Evolutionary conservation across 2,888 invertebrate species (phyloP).

Genomic region (Caenorhabditis afra): DNA sequence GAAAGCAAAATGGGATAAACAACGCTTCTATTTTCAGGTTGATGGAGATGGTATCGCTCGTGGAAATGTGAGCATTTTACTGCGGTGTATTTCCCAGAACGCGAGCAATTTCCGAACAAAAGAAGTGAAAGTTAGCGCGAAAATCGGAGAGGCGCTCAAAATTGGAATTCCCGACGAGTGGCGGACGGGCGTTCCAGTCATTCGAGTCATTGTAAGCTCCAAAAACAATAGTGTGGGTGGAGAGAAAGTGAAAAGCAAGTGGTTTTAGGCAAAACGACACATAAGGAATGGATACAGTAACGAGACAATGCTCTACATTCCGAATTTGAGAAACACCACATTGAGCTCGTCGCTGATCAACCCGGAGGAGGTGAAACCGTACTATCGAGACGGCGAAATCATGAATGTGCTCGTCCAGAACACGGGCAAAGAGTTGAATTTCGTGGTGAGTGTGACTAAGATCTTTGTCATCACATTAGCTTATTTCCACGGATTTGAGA

Average conservation of each 20-base stretch:
- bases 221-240: not conserved
- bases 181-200: conserved; percentile 37
- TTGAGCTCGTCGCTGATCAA: conserved; percentile 21
- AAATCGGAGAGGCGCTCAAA: conserved; percentile 48
- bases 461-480: not conserved
- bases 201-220: conserved; percentile 49
- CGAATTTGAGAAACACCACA: conserved; percentile 37
- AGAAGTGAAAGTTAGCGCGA: conserved; percentile 45
- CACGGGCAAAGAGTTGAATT: conserved; percentile 30
- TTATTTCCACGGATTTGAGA: not conserved
- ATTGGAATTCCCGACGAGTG: conserved; percentile 56
- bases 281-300: conserved; percentile 44
- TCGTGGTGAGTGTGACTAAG: conserved; percentile 37
- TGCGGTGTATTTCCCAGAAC: conserved; percentile 36
- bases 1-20: conserved; percentile 4
- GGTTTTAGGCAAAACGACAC: conserved; percentile 41
- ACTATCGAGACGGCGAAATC: conserved; percentile 38
- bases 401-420: conserved; percentile 31
- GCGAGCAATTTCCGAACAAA: conserved; percentile 33
- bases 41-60: conserved; percentile 50
- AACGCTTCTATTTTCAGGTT: conserved; percentile 37
- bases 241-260: not conserved
- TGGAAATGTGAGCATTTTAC: conserved; percentile 44
- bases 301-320: conserved; percentile 51
- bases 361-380: conserved; percentile 33